Conservation (phyloP, 1,140 invertebrate genomes). For the Drosophila ogumai region DNA sequence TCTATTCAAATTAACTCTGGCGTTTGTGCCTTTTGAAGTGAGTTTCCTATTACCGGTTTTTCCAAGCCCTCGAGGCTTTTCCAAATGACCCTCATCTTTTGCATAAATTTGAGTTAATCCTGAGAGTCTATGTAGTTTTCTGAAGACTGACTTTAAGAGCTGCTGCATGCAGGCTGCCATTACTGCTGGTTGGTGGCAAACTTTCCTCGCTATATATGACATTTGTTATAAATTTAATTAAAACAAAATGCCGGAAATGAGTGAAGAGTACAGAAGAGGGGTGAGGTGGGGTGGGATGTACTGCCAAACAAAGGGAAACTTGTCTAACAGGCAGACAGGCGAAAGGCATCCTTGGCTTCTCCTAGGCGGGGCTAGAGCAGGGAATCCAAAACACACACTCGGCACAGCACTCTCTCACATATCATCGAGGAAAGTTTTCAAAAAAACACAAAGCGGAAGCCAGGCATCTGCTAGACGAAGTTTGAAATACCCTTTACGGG, state of each 20-base stretch:
- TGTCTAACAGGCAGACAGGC: conserved; percentile 49
- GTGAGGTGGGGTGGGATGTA: no score
- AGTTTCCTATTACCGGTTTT: conserved; percentile 3
- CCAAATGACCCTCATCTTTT: conserved; percentile 27
- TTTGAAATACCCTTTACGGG: background rate
- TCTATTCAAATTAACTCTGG: conserved; percentile 1
- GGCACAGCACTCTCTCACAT: conserved; percentile 5
- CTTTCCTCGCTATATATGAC: conserved; percentile 48
- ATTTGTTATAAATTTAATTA: conserved; percentile 80
- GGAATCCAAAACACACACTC: conserved; percentile 5
- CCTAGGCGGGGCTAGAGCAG: background rate
- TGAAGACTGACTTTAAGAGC: background rate
- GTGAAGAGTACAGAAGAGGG: conserved; percentile 17
- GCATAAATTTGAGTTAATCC: conserved; percentile 39
- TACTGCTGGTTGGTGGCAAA: conserved; percentile 34
- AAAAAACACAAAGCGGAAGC: background rate
- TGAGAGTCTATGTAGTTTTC: conserved; percentile 1
- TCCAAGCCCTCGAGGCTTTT: background rate
- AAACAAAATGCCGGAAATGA: conserved; percentile 76
- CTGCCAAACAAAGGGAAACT: conserved; percentile 58
- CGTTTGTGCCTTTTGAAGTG: background rate
- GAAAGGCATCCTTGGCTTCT: conserved; percentile 4
- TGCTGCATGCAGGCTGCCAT: background rate
- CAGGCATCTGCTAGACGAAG: background rate
- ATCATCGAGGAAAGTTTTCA: conserved; percentile 1